Evolutionary conservation across 2,888 invertebrate genomes (phyloP), one percentile per base, ranked within the genome.

Genomic region (Mesochorus sp.): DNA sequence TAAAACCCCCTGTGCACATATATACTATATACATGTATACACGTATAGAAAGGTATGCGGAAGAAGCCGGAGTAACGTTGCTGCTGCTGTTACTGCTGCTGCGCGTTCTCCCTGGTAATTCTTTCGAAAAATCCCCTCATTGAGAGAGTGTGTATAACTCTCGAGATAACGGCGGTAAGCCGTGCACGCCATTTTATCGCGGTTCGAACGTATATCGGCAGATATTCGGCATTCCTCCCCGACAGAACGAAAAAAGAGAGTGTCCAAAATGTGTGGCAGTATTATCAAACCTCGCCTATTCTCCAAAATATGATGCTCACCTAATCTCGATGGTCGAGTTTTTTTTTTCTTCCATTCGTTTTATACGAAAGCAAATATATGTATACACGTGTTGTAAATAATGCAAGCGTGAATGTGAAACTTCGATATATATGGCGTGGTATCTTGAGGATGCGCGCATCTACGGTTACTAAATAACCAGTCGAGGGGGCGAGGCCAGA

Each of bases 391-490:
- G n/a, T n/a, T n/a, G n/a, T n/a, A n/a, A n/a, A n/a, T n/a, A n/a
- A n/a, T n/a, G n/a, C n/a, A n/a, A n/a, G n/a, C n/a, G n/a, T n/a
- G n/a, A n/a, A n/a, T n/a, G n/a, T n/a, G n/a, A n/a, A n/a, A n/a
- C n/a, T n/a, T n/a, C n/a, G n/a, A n/a, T n/a, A n/a, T n/a, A n/a
- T n/a, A n/a, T n/a, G n/a, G n/a, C 1, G 17, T 14, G 62, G 70
- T 73, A 53, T 55, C 47, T 68, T 70, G 42, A 53, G 78, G 81
- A 82, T 84, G 82, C 79, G 74, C 68, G 66, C 71, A 80, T 86
- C 82, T 84, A 82, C 66, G 66, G 82, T 86, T 85, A 85, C 86
- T 84, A 85, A 86, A 86, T 83, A 83, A 75, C 75, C 80, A 74
- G 47, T n/a, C 62, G n/a, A 34, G 19, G 28, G 19, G 19, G 4